Conservation (phyloP, 2,113 vertebrate species). For the Caracal caracal region DNA sequence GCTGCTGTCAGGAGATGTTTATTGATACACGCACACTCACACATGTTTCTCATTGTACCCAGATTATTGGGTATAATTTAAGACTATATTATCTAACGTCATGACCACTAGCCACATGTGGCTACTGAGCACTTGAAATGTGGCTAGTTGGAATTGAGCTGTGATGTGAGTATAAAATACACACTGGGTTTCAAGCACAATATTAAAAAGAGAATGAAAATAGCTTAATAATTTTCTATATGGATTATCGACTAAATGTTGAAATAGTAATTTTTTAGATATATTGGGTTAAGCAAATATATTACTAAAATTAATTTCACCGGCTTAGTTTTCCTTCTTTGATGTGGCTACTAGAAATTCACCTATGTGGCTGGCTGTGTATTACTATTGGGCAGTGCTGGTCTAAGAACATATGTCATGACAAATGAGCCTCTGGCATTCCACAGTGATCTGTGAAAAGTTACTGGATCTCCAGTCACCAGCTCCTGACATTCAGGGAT, state of each 20-base stretch:
- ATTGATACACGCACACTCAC: neutral
- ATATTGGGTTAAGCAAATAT: neutral
- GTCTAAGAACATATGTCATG: neutral
- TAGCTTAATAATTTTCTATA: neutral
- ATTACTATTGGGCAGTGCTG: neutral
- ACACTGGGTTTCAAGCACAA: neutral
- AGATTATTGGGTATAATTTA: neutral
- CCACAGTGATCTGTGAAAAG: neutral
- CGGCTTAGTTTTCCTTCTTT: neutral
- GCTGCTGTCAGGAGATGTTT: neutral
- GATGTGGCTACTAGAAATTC: neutral
- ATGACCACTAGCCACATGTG: neutral
- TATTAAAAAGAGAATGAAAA: neutral
- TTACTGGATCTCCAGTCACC: neutral
- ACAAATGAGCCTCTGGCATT: neutral
- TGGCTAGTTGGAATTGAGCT: neutral
- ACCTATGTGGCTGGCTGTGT: neutral
- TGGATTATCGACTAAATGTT: neutral
- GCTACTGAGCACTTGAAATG: neutral
- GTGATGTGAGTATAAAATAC: neutral
- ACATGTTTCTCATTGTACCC: neutral
- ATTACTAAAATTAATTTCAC: conserved; percentile 3
- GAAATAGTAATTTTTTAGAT: neutral
- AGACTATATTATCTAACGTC: neutral
- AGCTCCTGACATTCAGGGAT: neutral